A percentile compares a stretch with the other conserved stretches of the same genome.
Evolutionary conservation across 1,140 invertebrate genomes (phyloP).

Genomic region (Hyles vespertilio): DNA sequence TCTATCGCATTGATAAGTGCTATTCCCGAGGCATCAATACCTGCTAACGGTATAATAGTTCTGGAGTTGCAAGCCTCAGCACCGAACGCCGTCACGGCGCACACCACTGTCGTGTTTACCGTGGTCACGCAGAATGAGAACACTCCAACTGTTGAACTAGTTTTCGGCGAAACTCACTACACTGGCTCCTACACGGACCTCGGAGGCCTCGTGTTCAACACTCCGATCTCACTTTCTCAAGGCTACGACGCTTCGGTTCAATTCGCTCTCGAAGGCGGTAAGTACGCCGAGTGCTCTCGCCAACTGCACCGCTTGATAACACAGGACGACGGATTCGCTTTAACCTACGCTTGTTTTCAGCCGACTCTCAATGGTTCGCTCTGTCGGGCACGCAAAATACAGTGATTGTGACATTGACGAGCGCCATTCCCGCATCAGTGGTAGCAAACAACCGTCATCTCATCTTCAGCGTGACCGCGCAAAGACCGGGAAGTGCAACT

Average conservation of each 20-base stretch:
- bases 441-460: constrained; percentile 27
- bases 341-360: constrained; percentile 33
- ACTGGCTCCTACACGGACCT: constrained; percentile 23
- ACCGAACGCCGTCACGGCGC: constrained; percentile 16
- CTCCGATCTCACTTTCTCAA: constrained; percentile 9
- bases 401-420: constrained; percentile 10
- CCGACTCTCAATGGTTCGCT: constrained; percentile 27
- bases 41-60: constrained; percentile 24
- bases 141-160: constrained; percentile 10
- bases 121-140: constrained; percentile 15
- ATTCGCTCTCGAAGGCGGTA: constrained; percentile 10
- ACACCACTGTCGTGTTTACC: constrained; percentile 32
- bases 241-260: constrained; percentile 14
- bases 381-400: constrained; percentile 11
- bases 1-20: no score
- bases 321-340: no score
- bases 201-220: constrained; percentile 9
- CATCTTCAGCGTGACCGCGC: constrained; percentile 24
- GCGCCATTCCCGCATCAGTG: constrained; percentile 5
- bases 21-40: no score
- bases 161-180: constrained; percentile 26
- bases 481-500: constrained; percentile 7
- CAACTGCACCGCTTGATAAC: no score
- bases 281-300: no score
- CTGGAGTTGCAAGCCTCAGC: constrained; percentile 29